Evolutionary conservation across 2,113 vertebrate genomes (phyloP), one percentile per base, ranked within the genome.

Genomic region (Corythoichthys intestinalis): DNA sequence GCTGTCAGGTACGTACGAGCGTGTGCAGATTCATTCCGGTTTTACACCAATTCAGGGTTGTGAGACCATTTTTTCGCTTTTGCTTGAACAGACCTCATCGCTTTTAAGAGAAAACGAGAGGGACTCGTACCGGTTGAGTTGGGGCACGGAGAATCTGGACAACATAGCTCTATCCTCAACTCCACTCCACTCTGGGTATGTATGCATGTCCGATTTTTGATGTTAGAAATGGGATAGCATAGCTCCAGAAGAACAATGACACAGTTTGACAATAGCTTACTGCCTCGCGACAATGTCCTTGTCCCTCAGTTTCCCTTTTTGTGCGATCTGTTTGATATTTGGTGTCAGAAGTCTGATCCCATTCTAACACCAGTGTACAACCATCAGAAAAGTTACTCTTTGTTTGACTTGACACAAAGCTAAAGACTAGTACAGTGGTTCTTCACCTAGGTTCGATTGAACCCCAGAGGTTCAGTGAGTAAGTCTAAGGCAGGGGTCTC

Each of bases 111-210:
- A 95, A 75, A 91, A 91, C 52, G 96, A 98, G 79, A 94, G 87
- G 81, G 95, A 94, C 76, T 93, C 94, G 0, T 96, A 93, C 85
- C 92, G 94, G 70, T 87, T 98, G 69, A 97, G 93, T 85, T 96
- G 96, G 96, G 94, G 94, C 67, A 91, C 93, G 35, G 97, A 98
- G 75, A 94, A 96, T 82, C 85, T 98, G 89, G 97, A 99, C 90
- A 99, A 99, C 2, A 92, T 99, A 77, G 95, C 94, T 57, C 91
- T 98, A 82, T 97, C 96, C 72, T 96, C 94, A 76, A 98, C 96
- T 72, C 95, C 97, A 65, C 91, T 96, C 76, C 96, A 98, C 87
- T 98, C 97, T 69, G 96, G 97, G 97, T 99, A 84, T 85, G 95
- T 93, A 8, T 50, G 11, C 58, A 69, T 47, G 1, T 7, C 62